These are phyloP conservation scores for Macrotus californicus DNA, from an alignment of 2,113 vertebrate species.

Conservation along the genomic window DNA sequence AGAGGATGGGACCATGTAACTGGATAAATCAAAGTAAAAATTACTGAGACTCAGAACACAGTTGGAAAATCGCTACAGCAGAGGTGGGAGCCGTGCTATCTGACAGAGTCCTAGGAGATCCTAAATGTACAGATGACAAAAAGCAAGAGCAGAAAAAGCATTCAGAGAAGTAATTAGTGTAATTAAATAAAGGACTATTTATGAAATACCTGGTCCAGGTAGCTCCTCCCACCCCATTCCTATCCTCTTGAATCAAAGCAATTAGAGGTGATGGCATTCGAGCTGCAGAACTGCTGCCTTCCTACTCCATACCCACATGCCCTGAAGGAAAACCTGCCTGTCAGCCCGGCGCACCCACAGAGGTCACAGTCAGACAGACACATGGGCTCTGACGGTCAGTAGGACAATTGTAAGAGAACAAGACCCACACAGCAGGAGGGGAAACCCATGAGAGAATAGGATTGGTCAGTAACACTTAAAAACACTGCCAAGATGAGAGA, in stretches of 20 bases:
- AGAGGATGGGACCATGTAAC: neutral
- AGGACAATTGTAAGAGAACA: neutral
- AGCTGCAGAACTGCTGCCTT: neutral
- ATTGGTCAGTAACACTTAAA: neutral
- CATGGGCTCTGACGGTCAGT: neutral
- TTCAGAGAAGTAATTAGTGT: neutral
- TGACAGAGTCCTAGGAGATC: neutral
- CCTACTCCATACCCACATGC: neutral
- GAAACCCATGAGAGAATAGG: neutral
- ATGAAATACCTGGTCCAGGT: neutral
- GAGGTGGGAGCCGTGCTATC: neutral
- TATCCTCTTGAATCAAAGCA: neutral
- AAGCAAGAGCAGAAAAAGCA: neutral
- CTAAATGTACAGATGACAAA: neutral
- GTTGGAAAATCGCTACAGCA: neutral
- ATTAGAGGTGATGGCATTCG: conserved; percentile 11
- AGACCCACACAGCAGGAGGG: neutral
- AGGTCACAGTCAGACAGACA: neutral
- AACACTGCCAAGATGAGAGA: neutral
- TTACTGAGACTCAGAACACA: neutral
- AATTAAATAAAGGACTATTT: neutral
- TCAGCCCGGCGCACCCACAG: neutral
- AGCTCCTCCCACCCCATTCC: conserved; percentile 18
- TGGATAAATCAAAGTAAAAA: neutral
- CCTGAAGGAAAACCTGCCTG: neutral